Evolutionary conservation across 2,797 vertebrate genomes (phyloP), one percentile per base, ranked within the genome.

Genomic region (Avahi laniger): DNA sequence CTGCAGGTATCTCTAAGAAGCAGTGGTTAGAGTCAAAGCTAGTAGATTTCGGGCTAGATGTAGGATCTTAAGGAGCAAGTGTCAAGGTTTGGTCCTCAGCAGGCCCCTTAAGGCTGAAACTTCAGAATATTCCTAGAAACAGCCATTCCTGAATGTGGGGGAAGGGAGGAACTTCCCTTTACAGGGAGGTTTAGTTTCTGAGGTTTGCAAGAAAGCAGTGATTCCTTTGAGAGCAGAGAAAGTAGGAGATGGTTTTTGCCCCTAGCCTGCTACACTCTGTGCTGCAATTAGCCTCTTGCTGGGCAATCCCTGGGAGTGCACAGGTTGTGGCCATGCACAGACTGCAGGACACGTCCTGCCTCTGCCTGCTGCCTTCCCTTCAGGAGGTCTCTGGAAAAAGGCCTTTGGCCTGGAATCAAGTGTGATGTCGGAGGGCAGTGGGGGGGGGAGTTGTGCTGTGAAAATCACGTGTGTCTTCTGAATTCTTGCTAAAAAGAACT

Each of bases 261-360:
- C 10, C 14, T 7, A 13, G n/a, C 7, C 2, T 4, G 13, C 52
- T 52, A 10, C 15, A 11, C 11, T 4, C 46, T 30, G 46, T 2
- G 14, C 41, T 69, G 28, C n/a, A 61, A 38, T n/a, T 18, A 38
- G 28, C 33, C 13, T 67, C n/a, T 33, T 65, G 28, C 43, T 54
- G 63, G 57, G 43, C 73, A 24, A 8, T 28, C 4, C 28, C 35
- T 30, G 17, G 6, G 26, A 57, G 24, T 5, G 38, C 75, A n/a
- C 6, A 46, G 54, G 22, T 0, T 14, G 38, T 11, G 4, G 52
- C 89, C 88, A 61, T 0, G n/a, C 3, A 14, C 0, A 15, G 17
- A 35, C 38, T 9, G 7, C 26, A 48, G 24, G 35, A 5, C 61
- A 20, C 3, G 50, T 63, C 38, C 72, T 24, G 15, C 38, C 38